Evolutionary conservation across 1,140 invertebrate genomes (phyloP).

Genomic region (Lepidostoma basale): DNA sequence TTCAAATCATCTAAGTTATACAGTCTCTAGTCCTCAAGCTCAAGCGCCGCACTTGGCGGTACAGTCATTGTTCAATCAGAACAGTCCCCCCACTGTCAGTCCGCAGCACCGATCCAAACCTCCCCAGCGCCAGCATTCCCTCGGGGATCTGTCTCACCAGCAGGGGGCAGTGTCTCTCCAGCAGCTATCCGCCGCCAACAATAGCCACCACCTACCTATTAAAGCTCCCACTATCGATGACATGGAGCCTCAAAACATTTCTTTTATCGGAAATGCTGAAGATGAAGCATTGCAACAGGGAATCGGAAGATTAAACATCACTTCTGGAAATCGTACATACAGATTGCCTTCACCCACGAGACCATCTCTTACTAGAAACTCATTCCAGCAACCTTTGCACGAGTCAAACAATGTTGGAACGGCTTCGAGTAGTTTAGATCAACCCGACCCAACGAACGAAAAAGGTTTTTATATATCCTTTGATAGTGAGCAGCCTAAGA

Average conservation of each 20-base stretch:
- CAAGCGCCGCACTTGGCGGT: slow-evolving; percentile 40
- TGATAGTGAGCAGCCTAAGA: slow-evolving; percentile 83
- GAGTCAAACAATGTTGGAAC: slow-evolving; percentile 48
- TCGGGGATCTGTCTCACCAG: slow-evolving; percentile 49
- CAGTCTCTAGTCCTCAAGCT: slow-evolving; percentile 51
- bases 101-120: slow-evolving; percentile 51
- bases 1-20: slow-evolving; percentile 55
- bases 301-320: slow-evolving; percentile 78
- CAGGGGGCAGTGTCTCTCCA: slow-evolving; percentile 53
- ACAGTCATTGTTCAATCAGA: slow-evolving; percentile 41
- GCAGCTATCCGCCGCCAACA: slow-evolving; percentile 48
- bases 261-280: slow-evolving; percentile 79
- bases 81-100: slow-evolving; percentile 49
- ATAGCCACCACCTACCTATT: slow-evolving; percentile 63
- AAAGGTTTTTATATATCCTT: slow-evolving; percentile 96
- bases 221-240: slow-evolving; percentile 74
- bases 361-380: slow-evolving; percentile 72
- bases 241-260: slow-evolving; percentile 91
- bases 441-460: slow-evolving; percentile 67
- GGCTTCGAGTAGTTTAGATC: slow-evolving; percentile 51
- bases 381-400: slow-evolving; percentile 67
- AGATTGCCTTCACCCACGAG: slow-evolving; percentile 82
- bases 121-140: slow-evolving; percentile 51
- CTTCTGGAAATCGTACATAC: slow-evolving; percentile 85
- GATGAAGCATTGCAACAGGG: slow-evolving; percentile 66